phyloP scores from a whole-genome alignment of 2,797 vertebrate genomes.

The Malacoraja senta region DNA sequence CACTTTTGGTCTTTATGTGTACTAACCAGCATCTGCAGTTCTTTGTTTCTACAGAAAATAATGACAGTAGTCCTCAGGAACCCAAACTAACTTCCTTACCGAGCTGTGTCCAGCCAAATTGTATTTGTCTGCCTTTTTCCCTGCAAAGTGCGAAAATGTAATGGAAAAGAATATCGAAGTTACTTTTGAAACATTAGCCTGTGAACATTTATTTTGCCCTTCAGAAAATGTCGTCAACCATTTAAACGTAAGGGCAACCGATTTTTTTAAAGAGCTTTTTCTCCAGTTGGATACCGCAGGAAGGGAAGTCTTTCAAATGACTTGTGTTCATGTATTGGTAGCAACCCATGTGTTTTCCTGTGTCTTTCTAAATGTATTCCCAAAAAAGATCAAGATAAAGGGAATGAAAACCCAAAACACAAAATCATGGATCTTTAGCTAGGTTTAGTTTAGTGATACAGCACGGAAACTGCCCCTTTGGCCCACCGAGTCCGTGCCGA shows the following conservation, averaged over 20 bases:
- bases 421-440: no score
- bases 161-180: background rate
- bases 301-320: background rate
- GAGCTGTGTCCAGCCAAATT: background rate
- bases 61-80: background rate
- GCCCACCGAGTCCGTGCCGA: no score
- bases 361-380: background rate
- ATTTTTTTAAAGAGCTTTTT: background rate
- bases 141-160: background rate
- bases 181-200: background rate
- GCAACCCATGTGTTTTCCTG: background rate
- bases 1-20: no score
- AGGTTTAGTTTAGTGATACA: no score
- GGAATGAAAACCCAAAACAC: background rate
- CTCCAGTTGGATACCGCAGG: background rate
- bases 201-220: background rate
- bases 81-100: background rate
- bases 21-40: no score
- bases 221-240: background rate
- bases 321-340: background rate
- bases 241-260: background rate
- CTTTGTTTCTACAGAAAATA: background rate
- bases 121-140: background rate
- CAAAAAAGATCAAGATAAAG: background rate
- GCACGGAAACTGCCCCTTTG: no score